Evolutionary conservation across 2,888 invertebrate genomes (phyloP).

Genomic region (Rhagonycha lutea): DNA sequence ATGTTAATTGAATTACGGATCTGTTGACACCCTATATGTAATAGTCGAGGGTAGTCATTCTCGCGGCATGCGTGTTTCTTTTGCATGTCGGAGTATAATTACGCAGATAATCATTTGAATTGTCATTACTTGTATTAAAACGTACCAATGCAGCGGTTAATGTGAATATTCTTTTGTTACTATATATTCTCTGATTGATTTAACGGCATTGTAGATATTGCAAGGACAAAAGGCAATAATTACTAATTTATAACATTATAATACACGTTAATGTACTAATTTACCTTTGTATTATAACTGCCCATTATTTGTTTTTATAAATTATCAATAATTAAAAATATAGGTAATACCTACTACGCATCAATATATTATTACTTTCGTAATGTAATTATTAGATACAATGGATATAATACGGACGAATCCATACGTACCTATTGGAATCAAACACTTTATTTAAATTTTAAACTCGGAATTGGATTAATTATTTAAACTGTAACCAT

Average conservation of each 20-base stretch:
- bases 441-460: background rate
- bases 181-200: constrained; percentile 35
- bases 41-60: constrained; percentile 29
- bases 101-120: constrained; percentile 49
- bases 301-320: constrained; percentile 27
- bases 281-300: constrained; percentile 22
- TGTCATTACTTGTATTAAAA: constrained; percentile 51
- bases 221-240: constrained; percentile 33
- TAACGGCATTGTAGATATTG: constrained; percentile 32
- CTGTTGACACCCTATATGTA: constrained; percentile 21
- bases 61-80: constrained; percentile 38
- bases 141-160: constrained; percentile 40
- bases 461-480: constrained; percentile 12
- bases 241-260: constrained; percentile 35
- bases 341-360: constrained; percentile 9
- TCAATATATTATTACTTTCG: background rate
- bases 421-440: background rate
- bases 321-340: constrained; percentile 22
- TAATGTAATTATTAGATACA: background rate
- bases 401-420: background rate
- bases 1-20: constrained; percentile 22
- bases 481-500: constrained; percentile 12
- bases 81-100: constrained; percentile 48
- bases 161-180: constrained; percentile 38
- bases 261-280: constrained; percentile 20